These are phyloP conservation scores for Drosophila lacteicornis DNA, from an alignment of 1,140 invertebrate species.

Conservation along the genomic window DNA sequence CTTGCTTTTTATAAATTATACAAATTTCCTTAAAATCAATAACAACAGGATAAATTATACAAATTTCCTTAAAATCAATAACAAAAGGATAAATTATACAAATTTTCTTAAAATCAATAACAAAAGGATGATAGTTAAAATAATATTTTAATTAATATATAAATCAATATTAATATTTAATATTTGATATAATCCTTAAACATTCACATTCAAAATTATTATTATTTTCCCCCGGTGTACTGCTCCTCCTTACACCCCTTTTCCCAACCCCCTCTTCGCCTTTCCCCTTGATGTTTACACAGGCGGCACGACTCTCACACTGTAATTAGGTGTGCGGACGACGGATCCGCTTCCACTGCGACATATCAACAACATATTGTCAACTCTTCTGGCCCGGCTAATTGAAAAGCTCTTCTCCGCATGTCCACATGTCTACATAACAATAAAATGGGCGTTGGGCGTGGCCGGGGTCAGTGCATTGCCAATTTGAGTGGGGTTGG, in stretches of 20 bases:
- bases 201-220: neutral
- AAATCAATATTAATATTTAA: neutral
- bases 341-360: constrained; percentile 32
- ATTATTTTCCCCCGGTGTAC: constrained; percentile 6
- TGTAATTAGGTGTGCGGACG: constrained; percentile 63
- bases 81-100: too few species aligned
- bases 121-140: too few species aligned
- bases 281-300: constrained; percentile 60
- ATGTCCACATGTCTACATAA: constrained; percentile 49
- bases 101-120: neutral
- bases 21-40: neutral
- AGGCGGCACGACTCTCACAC: constrained; percentile 70
- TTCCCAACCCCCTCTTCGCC: neutral
- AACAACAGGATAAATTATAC: too few species aligned
- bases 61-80: too few species aligned
- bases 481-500: constrained; percentile 15
- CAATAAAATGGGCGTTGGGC: constrained; percentile 45
- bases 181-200: neutral
- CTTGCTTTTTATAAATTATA: too few species aligned
- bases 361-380: constrained; percentile 59
- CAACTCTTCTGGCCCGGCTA: constrained; percentile 55
- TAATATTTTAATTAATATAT: neutral
- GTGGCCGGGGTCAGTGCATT: constrained; percentile 50
- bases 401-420: constrained; percentile 49
- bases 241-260: neutral